A percentile compares a stretch with the other conserved stretches of the same genome.
phyloP scores from a whole-genome alignment of 2,888 invertebrate species.

The Acronicta psi region DNA sequence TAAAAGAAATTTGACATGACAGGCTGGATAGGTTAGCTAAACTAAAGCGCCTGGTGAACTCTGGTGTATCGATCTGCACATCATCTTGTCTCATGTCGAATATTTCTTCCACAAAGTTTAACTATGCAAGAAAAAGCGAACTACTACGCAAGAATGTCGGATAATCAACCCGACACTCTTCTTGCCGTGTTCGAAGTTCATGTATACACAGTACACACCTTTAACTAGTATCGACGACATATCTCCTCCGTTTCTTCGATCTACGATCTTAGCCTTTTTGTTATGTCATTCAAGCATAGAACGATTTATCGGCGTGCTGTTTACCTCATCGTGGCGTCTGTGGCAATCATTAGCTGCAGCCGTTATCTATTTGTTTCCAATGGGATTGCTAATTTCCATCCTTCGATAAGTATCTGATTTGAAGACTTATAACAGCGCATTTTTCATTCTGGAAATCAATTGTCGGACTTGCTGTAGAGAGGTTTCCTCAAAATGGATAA shows the following conservation, averaged over 20 bases:
- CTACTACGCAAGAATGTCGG: no score
- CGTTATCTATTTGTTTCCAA: constrained; percentile 32
- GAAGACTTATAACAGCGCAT: background rate
- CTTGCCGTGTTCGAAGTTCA: no score
- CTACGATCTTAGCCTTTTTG: constrained; percentile 59
- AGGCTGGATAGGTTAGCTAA: no score
- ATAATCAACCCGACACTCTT: no score
- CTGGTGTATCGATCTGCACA: no score
- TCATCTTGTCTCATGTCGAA: no score
- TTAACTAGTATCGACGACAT: background rate
- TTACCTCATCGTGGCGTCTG: constrained; percentile 53
- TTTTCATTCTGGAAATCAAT: background rate
- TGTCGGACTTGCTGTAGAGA: background rate
- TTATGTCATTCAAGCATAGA: constrained; percentile 70
- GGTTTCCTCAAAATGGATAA: background rate
- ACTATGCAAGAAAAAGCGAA: no score
- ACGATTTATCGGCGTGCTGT: constrained; percentile 70
- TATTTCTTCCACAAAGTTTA: no score
- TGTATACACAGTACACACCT: background rate
- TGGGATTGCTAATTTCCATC: constrained; percentile 41
- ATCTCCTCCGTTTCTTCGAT: constrained; percentile 35
- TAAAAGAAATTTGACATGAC: no score
- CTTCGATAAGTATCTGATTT: background rate
- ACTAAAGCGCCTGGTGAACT: no score
- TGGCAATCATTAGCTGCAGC: constrained; percentile 53